Percentiles rank a stretch among this genome's conserved stretches.
phyloP scores from a whole-genome alignment of 2,797 vertebrate species.

The Tokudaia tokunoshimensis region DNA sequence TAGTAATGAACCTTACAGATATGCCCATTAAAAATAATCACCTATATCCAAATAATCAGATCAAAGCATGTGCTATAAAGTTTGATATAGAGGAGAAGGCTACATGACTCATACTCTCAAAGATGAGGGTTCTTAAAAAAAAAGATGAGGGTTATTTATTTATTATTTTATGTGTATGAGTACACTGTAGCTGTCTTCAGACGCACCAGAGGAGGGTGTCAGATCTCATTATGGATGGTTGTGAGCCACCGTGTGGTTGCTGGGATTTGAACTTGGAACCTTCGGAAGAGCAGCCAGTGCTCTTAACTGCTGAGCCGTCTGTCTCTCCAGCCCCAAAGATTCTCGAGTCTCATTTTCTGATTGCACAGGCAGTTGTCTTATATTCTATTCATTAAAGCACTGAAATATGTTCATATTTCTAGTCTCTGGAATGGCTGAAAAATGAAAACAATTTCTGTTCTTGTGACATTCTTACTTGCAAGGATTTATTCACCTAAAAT shows the following conservation, averaged over 20 bases:
- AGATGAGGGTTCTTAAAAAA: not conserved
- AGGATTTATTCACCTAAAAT: constrained; percentile 29
- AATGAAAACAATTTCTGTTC: constrained; percentile 7
- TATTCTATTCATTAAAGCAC: not conserved
- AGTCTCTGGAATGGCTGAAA: constrained; percentile 27
- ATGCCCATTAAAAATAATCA: constrained; percentile 24
- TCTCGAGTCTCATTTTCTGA: constrained; percentile 19
- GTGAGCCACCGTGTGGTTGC: too few species aligned
- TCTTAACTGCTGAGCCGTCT: too few species aligned
- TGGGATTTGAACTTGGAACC: too few species aligned
- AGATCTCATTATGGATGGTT: too few species aligned
- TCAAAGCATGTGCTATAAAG: not conserved
- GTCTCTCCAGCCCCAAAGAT: too few species aligned
- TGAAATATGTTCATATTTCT: constrained; percentile 17
- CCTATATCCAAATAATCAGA: constrained; percentile 20
- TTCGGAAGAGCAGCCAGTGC: too few species aligned
- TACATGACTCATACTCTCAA: not conserved
- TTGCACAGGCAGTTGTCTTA: not conserved
- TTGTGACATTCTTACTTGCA: not conserved
- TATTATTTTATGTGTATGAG: too few species aligned
- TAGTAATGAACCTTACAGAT: not conserved
- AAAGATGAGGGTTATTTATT: not conserved
- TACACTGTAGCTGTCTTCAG: too few species aligned
- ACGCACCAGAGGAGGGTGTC: too few species aligned
- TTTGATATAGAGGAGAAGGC: not conserved